phyloP scores from a whole-genome alignment of 2,797 vertebrate species.

The Fistularia commersonii region DNA sequence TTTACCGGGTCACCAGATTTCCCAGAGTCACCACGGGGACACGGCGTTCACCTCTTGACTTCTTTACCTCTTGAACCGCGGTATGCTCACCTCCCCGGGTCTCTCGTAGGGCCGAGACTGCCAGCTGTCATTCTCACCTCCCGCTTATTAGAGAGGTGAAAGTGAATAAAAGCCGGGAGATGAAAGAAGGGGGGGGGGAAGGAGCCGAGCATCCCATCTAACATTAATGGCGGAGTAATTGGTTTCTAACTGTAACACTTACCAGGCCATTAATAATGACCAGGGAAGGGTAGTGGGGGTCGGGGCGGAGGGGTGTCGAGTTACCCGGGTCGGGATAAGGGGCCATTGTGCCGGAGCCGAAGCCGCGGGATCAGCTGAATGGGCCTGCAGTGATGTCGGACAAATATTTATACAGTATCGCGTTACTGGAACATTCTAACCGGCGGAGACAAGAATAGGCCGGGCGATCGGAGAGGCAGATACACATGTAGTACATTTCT shows the following conservation, averaged over 20 bases:
- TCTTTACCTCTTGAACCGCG: slow-evolving; percentile 75
- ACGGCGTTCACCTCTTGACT: slow-evolving; percentile 72
- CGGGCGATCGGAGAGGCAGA: slow-evolving; percentile 75
- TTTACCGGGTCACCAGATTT: slow-evolving; percentile 79
- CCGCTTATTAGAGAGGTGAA: slow-evolving; percentile 49
- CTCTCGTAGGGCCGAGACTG: slow-evolving; percentile 50
- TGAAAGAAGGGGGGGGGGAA: slow-evolving; percentile 35
- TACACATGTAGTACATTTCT: slow-evolving; percentile 72
- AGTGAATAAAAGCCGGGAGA: slow-evolving; percentile 66
- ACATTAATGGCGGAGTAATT: slow-evolving; percentile 83
- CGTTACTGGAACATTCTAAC: slow-evolving; percentile 74
- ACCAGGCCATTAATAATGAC: slow-evolving; percentile 80
- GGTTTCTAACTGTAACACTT: slow-evolving; percentile 84
- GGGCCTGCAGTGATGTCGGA: slow-evolving; percentile 70
- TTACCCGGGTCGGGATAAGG: slow-evolving; percentile 69
- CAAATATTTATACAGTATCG: slow-evolving; percentile 80
- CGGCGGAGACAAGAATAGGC: slow-evolving; percentile 69
- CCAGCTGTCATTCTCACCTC: slow-evolving; percentile 72
- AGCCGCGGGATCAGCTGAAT: slow-evolving; percentile 68
- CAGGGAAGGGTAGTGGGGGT: slow-evolving; percentile 4
- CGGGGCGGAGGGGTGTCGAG: slow-evolving; percentile 57
- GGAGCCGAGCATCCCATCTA: slow-evolving; percentile 75
- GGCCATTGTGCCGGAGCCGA: slow-evolving; percentile 55
- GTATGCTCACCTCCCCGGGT: slow-evolving; percentile 44
- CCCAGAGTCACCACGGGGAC: slow-evolving; percentile 68